Evolutionary conservation across 2,888 invertebrate species (phyloP).

Genomic region (Amphipoea oculea): DNA sequence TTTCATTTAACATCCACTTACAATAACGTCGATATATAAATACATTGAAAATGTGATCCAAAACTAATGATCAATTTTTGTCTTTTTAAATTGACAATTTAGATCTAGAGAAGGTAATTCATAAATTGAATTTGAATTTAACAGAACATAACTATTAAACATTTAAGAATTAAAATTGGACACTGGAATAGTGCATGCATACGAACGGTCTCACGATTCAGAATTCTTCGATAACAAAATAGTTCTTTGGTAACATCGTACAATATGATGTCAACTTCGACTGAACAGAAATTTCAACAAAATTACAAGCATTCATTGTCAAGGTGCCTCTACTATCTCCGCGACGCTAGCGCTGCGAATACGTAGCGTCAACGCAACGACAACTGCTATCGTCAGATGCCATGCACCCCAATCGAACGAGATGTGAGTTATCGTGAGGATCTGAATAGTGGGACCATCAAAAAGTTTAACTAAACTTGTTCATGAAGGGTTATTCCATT

Average conservation of each 20-base stretch:
- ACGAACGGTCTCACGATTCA: constrained; percentile 7
- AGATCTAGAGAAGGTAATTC: constrained; percentile 22
- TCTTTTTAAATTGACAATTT: constrained; percentile 49
- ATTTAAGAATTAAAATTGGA: not conserved
- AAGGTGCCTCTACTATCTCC: not conserved
- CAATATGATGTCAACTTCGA: not conserved
- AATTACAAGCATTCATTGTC: constrained; percentile 5
- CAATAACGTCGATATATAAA: constrained; percentile 31
- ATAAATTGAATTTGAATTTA: constrained; percentile 1
- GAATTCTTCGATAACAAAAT: not conserved
- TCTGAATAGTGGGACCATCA: not conserved
- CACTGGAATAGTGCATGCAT: constrained; percentile 11
- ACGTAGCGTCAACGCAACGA: not conserved
- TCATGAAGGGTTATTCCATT: not conserved
- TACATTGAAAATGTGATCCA: constrained; percentile 55
- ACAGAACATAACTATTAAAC: not conserved
- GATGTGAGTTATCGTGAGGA: not conserved
- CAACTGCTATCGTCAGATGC: not conserved
- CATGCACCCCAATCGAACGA: not conserved
- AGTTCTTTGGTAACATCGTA: not conserved
- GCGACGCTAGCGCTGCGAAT: constrained; percentile 2
- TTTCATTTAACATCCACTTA: constrained; percentile 22
- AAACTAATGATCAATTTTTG: constrained; percentile 50
- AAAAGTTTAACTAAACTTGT: not conserved
- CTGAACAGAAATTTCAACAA: constrained; percentile 11